phyloP scores from a whole-genome alignment of 1,140 invertebrate genomes.

The Pteromalus puparum region DNA sequence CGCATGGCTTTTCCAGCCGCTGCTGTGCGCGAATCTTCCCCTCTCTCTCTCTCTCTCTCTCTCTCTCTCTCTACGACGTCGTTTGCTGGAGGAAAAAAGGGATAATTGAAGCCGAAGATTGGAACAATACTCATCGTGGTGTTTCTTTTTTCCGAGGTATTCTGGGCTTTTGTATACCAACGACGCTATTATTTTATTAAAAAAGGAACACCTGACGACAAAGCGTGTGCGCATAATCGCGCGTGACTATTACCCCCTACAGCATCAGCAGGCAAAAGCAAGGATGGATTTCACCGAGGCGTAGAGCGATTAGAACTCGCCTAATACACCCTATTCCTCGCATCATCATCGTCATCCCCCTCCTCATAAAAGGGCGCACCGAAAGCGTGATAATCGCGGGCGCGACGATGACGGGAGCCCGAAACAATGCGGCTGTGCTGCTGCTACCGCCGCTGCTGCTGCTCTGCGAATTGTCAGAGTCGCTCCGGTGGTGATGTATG shows the following conservation, averaged over 20 bases:
- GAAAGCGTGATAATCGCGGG: constrained; percentile 60
- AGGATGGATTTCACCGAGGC: constrained; percentile 31
- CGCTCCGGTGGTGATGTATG: constrained; percentile 62
- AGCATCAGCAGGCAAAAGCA: not conserved
- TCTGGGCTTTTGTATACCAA: too few species aligned
- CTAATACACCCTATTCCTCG: not conserved
- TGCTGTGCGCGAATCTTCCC: constrained; percentile 23
- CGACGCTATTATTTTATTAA: too few species aligned
- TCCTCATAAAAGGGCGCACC: constrained; percentile 28
- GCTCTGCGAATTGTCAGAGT: constrained; percentile 62
- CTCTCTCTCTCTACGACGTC: not conserved
- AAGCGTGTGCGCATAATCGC: too few species aligned
- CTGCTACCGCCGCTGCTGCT: constrained; percentile 44
- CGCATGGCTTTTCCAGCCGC: constrained; percentile 47
- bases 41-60: not conserved
- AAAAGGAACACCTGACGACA: not conserved
- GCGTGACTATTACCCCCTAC: too few species aligned
- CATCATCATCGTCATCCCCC: not conserved
- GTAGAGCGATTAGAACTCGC: not conserved
- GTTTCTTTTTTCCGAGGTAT: not conserved
- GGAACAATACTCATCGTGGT: not conserved
- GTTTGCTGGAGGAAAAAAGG: constrained; percentile 8
- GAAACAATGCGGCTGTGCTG: constrained; percentile 66
- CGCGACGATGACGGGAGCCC: constrained; percentile 59
- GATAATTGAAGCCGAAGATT: constrained; percentile 49